Evolutionary conservation across 2,888 invertebrate species (phyloP).

Genomic region (Lasius platythorax): DNA sequence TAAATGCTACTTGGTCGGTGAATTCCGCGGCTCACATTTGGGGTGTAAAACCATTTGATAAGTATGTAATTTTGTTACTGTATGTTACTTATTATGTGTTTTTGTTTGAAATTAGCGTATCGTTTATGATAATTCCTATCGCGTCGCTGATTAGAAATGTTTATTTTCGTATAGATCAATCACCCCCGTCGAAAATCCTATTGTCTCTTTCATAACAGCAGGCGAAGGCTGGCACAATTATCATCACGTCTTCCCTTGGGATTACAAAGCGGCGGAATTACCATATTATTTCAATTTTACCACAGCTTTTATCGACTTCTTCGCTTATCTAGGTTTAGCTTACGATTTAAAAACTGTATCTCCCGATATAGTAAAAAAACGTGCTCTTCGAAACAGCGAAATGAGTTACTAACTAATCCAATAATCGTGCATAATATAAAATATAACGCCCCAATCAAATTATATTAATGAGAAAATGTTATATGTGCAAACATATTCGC

Average conservation of each 20-base stretch:
- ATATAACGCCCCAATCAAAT: neutral
- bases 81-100: neutral
- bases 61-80: neutral
- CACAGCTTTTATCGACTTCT: neutral
- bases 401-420: neutral
- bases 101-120: neutral
- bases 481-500: no score
- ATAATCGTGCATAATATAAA: neutral
- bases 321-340: constrained; percentile 1
- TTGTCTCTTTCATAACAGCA: constrained; percentile 91
- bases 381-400: neutral
- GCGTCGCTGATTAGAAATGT: neutral
- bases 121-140: neutral
- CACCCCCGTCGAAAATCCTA: constrained; percentile 87
- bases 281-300: neutral
- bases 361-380: neutral
- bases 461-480: no score
- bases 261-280: constrained; percentile 82
- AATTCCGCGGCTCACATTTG: constrained; percentile 85
- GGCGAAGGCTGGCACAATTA: constrained; percentile 95
- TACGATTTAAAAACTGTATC: neutral
- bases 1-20: constrained; percentile 96
- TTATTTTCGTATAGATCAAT: neutral
- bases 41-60: constrained; percentile 6
- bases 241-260: constrained; percentile 91